Percentiles rank a stretch among this genome's conserved stretches.
These are phyloP conservation scores for Brachyptera risi DNA, from an alignment of 2,888 invertebrate species.

Conservation along the genomic window DNA sequence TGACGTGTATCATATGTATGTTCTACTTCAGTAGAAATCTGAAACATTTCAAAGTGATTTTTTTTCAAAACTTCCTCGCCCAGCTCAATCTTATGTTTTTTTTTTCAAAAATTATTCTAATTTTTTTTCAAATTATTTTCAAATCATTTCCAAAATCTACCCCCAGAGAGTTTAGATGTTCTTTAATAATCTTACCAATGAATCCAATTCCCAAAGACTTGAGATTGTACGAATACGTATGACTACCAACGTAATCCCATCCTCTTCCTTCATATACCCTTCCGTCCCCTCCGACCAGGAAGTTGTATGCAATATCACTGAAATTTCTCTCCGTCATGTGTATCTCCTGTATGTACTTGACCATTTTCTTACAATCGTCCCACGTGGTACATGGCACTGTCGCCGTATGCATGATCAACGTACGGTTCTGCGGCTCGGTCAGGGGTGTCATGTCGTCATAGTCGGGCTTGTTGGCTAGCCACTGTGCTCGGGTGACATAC, in stretches of 20 bases:
- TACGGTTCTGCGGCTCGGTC: conserved; percentile 1
- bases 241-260: conserved; percentile 36
- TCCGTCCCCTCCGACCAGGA: conserved; percentile 41
- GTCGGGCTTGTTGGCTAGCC: background rate
- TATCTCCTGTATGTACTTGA: background rate
- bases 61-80: no score
- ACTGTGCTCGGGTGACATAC: conserved; percentile 12
- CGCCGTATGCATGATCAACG: conserved; percentile 14
- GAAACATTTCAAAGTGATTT: no score
- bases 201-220: conserved; percentile 19
- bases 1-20: no score
- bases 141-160: no score
- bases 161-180: no score
- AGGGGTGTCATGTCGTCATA: background rate
- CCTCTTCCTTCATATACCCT: conserved; percentile 40
- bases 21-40: no score
- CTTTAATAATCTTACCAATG: conserved; percentile 16
- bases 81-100: no score
- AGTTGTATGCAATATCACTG: conserved; percentile 39
- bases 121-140: no score
- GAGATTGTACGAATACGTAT: conserved; percentile 4
- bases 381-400: conserved; percentile 4
- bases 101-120: no score
- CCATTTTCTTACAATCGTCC: background rate
- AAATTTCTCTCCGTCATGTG: background rate